Percentiles rank a stretch among this genome's conserved stretches.
Conservation (phyloP, 1,140 invertebrate species). For the Popillia japonica region DNA sequence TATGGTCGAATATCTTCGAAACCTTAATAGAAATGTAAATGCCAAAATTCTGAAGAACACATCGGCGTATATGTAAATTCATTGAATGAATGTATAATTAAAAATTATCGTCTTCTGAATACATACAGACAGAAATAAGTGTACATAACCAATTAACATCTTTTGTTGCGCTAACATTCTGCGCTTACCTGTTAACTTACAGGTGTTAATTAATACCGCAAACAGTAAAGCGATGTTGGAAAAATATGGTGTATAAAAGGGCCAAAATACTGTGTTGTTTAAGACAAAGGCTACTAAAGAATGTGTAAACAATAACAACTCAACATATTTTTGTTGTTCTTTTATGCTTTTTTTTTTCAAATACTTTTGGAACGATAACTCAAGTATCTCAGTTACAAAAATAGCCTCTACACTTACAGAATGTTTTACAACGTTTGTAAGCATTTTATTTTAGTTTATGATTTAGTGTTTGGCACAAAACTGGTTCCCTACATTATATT, state of each 20-base stretch:
- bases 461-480: neutral
- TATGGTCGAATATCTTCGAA: too few species aligned
- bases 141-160: neutral
- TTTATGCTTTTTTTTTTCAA: neutral
- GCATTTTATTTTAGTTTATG: neutral
- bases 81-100: neutral
- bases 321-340: too few species aligned
- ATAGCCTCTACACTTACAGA: neutral
- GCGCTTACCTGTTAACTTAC: neutral
- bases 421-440: neutral
- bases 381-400: neutral
- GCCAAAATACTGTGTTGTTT: conserved; percentile 1
- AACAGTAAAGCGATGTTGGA: neutral
- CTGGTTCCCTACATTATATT: neutral
- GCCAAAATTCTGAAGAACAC: too few species aligned
- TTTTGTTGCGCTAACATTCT: conserved; percentile 7
- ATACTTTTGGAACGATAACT: neutral
- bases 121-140: neutral
- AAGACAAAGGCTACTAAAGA: neutral
- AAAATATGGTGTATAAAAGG: neutral
- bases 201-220: neutral
- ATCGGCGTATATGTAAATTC: too few species aligned
- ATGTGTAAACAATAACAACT: neutral
- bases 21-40: too few species aligned
- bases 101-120: neutral